Evolutionary conservation across 2,113 vertebrate species (phyloP).

Genomic region (Thomomys bottae): DNA sequence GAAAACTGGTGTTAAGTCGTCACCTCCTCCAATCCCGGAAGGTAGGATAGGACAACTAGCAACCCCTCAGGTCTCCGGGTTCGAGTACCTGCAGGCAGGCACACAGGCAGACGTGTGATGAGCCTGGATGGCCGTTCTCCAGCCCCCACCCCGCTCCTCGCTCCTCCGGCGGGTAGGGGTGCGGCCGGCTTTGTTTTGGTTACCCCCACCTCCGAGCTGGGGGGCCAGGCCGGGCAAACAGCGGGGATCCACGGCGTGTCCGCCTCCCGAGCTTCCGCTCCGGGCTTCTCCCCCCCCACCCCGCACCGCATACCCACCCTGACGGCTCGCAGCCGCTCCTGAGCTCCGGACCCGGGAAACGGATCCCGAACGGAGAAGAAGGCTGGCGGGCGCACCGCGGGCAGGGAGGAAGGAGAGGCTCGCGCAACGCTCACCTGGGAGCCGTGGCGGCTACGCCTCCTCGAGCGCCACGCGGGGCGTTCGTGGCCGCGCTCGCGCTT

Average conservation of each 20-base stretch:
- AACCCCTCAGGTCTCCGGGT: background rate
- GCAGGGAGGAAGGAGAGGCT: fast-evolving
- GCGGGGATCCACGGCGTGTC: background rate
- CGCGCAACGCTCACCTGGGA: background rate
- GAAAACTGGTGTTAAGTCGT: background rate
- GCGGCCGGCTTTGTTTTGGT: background rate
- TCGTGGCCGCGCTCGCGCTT: background rate
- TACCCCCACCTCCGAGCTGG: background rate
- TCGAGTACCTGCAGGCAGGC: background rate
- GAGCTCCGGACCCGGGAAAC: background rate
- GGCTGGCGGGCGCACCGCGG: background rate
- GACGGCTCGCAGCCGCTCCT: background rate
- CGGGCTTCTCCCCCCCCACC: background rate
- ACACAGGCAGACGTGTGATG: too few relatives aligned
- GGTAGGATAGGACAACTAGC: background rate
- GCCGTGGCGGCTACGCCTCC: fast-evolving
- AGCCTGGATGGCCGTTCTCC: background rate
- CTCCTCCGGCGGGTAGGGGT: too few relatives aligned
- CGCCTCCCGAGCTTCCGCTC: background rate
- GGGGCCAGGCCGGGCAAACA: fast-evolving
- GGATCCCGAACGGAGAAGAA: background rate
- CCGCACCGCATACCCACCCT: slow-evolving; percentile 37
- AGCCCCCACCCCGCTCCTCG: too few relatives aligned
- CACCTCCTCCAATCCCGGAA: background rate
- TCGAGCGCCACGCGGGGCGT: background rate